Conservation (phyloP, 2,797 vertebrate genomes). For the Myotis daubentonii region DNA sequence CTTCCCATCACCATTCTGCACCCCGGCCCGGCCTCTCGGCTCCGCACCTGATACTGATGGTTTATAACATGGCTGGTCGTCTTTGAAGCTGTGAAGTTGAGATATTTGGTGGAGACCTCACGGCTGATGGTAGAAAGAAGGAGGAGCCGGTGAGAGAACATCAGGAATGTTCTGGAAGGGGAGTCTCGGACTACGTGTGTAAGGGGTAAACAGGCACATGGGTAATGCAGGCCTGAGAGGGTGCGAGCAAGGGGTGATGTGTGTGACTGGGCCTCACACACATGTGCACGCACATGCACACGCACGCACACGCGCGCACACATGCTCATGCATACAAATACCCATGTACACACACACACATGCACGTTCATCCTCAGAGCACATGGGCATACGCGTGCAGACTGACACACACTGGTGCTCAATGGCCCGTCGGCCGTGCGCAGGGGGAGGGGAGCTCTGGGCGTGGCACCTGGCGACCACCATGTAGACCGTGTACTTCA, state of each 20-base stretch:
- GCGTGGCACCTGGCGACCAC: conserved; percentile 82
- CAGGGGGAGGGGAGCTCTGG: neutral
- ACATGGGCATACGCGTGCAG: neutral
- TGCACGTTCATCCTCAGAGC: neutral
- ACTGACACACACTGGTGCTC: neutral
- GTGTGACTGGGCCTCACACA: neutral
- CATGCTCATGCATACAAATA: rapidly evolving
- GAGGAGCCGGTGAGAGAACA: neutral
- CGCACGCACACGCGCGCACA: too few relatives aligned
- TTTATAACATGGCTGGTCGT: conserved; percentile 78
- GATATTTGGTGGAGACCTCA: conserved; percentile 86
- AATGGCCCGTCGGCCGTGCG: neutral
- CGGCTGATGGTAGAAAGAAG: conserved; percentile 76
- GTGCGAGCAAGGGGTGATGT: neutral
- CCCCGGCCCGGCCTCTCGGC: neutral
- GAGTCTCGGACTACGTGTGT: neutral
- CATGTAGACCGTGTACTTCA: conserved; percentile 89
- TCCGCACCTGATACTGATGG: conserved; percentile 87
- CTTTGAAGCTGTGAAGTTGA: conserved; percentile 86
- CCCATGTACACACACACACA: rapidly evolving
- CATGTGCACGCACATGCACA: neutral
- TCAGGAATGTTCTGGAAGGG: neutral
- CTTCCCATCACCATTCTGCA: neutral
- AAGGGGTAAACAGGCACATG: neutral
- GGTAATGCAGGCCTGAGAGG: neutral